phyloP scores from a whole-genome alignment of 2,888 invertebrate species.

The Diarsia dahlii region DNA sequence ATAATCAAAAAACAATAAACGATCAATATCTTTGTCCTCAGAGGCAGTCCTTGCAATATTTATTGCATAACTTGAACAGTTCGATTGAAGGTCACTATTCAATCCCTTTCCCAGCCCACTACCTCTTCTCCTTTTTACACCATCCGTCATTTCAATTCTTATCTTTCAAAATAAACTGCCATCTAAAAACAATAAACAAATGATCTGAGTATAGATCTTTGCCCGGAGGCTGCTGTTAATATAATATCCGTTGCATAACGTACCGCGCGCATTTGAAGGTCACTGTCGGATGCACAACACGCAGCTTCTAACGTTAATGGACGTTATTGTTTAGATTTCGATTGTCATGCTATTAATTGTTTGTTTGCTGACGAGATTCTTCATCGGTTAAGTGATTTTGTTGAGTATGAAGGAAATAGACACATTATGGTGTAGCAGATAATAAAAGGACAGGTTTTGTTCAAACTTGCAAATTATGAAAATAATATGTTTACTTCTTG shows the following conservation, averaged over 20 bases:
- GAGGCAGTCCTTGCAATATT: not conserved
- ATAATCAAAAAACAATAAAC: not conserved
- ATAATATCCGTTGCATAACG: conserved; percentile 67
- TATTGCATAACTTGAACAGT: not conserved
- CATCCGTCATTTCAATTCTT: not conserved
- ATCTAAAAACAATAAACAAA: conserved; percentile 32
- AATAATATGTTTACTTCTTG: not conserved
- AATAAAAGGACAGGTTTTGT: not conserved
- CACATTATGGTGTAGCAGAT: not conserved
- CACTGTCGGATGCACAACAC: conserved; percentile 66
- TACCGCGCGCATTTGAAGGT: conserved; percentile 66
- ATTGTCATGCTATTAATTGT: conserved; percentile 38
- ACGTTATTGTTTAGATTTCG: conserved; percentile 54
- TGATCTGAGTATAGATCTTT: conserved; percentile 17
- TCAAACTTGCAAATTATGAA: not conserved
- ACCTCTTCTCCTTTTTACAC: not conserved
- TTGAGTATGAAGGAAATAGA: not conserved
- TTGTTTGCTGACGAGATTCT: conserved; percentile 28
- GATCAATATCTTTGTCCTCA: not conserved
- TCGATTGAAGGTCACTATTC: not conserved
- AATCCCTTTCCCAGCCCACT: not conserved
- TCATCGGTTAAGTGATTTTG: conserved; percentile 32
- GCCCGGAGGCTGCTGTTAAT: conserved; percentile 61
- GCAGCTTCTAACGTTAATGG: conserved; percentile 30
- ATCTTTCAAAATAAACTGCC: not conserved